Conservation (phyloP, 2,888 invertebrate genomes). For the Noctua fimbriata region DNA sequence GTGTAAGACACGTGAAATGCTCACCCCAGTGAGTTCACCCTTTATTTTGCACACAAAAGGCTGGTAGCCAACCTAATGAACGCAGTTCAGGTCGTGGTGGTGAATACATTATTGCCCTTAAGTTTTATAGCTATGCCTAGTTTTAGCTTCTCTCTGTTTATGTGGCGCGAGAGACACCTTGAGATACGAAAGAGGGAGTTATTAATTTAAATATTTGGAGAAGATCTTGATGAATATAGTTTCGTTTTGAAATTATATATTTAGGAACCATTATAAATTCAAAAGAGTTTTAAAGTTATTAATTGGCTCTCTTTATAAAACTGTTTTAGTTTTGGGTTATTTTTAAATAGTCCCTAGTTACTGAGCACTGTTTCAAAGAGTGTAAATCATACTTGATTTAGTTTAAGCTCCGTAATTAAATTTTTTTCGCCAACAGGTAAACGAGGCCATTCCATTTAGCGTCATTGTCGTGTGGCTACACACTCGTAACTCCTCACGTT, state of each 20-base stretch:
- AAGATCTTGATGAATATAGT: not conserved
- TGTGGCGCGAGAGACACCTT: conserved; percentile 41
- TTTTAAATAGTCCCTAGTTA: not conserved
- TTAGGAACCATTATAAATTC: not conserved
- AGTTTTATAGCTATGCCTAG: conserved; percentile 65
- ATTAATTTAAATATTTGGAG: conserved; percentile 30
- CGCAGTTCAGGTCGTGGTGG: conserved; percentile 76
- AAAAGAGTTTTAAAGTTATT: not conserved
- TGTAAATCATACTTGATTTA: not conserved
- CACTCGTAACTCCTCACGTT: conserved; percentile 72
- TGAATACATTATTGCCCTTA: conserved; percentile 78
- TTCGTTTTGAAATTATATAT: not conserved
- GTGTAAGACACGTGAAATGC: conserved; percentile 71
- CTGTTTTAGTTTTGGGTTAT: not conserved
- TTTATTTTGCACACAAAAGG: conserved; percentile 82
- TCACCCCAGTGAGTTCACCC: conserved; percentile 78
- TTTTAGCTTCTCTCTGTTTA: conserved; percentile 53
- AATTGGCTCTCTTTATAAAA: not conserved
- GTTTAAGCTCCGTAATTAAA: not conserved
- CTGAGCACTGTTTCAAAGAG: no score
- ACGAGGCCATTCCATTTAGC: conserved; percentile 45
- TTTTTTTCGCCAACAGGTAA: conserved; percentile 28
- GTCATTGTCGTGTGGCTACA: conserved; percentile 65
- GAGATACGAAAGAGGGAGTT: conserved; percentile 21
- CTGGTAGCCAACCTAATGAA: conserved; percentile 80